Base-by-base conservation (phyloP, 2,113 vertebrate species). In the Zosterops pallidus region DNA sequence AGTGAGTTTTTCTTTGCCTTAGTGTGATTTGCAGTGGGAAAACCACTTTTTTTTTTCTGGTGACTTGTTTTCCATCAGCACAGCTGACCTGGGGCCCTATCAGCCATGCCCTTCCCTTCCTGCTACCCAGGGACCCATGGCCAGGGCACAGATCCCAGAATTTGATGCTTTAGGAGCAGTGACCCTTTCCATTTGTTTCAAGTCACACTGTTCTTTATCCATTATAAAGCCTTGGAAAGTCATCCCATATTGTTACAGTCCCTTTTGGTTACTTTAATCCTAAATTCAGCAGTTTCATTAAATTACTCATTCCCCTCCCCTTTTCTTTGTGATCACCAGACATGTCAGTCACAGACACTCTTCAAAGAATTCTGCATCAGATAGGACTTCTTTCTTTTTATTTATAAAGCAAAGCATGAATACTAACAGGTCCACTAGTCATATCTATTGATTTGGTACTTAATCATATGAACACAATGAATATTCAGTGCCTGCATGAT, bases 381-480 rank as follows among this genome's bases (percentile, higher is more conserved):
- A 95, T 90, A 95, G 71, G 41, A 93, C 78, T 96, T 52, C 84
- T 85, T 68, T 92, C 92, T 78, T 96, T 86, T 89, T 96, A 92
- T 95, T 96, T 97, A 72, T 92, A 74, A 86, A 68, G 50, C 91
- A 96, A 96, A 97, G 84, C 83, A 93, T 96, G 96, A 97, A 94
- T 95, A 90, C 93, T 68, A 90, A 94, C 92, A 95, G 94, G 67
- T 91, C 95, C 81, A 96, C 64, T 90, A 94, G 68, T 93, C 86
- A 91, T 95, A 96, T 94, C 94, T 97, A 96, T 97, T 97, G 94
- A 97, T 96, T 98, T 97, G 94, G 86, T 93, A 94, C 97, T 98
- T 98, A 97, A 98, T 97, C 96, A 98, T 95, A 94, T 86, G 97
- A 97, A 94, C 71, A 93, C 80, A 94, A 97, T 97, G 97, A 98